Evolutionary conservation across 2,113 vertebrate species (phyloP), one percentile per base, ranked within the genome.

Genomic region (Tachysurus fulvidraco): DNA sequence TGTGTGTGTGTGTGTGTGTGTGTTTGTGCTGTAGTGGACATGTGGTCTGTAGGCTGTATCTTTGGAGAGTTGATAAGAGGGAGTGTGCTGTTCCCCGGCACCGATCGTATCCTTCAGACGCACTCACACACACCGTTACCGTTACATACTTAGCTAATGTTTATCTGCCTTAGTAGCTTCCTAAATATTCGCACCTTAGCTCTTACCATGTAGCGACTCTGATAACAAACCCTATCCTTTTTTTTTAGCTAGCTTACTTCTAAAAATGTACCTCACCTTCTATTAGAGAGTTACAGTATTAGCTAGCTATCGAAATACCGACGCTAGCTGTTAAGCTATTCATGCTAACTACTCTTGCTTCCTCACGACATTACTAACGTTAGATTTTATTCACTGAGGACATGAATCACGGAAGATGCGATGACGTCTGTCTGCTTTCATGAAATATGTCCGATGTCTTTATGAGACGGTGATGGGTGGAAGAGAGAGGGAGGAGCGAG

Each of bases 1-100:
- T 54, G 55, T 85, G 78, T 28, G 83, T 69, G 85, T 83, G 83
- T 84, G 25, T 87, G 57, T 83, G 57, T 84, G 71, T 85, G 60
- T 82, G 64, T 59, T 41, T 30, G 50, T 92, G 93, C 93, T 96
- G 92, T 95, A 99, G 98, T 99, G 96, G 98, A 99, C 96, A 99
- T 99, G 97, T 98, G 98, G 98, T 99, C 98, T 95, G 96, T 98
- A 93, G 98, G 98, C 95, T 99, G 98, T 96, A 98, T 99, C 97
- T 98, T 97, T 98, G 98, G 97, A 95, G 98, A 99, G 94, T 96
- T 99, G 96, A 96, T 99, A 95, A 99, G 96, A 97, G 98, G 97
- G 91, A 96, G 96, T 91, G 98, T 98, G 95, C 95, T 99, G 93
- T 99, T 98, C 94, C 96, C 97, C 83, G 98, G 98, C 93, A 98